phyloP scores from a whole-genome alignment of 2,797 vertebrate genomes.

The Apodemus agrarius region DNA sequence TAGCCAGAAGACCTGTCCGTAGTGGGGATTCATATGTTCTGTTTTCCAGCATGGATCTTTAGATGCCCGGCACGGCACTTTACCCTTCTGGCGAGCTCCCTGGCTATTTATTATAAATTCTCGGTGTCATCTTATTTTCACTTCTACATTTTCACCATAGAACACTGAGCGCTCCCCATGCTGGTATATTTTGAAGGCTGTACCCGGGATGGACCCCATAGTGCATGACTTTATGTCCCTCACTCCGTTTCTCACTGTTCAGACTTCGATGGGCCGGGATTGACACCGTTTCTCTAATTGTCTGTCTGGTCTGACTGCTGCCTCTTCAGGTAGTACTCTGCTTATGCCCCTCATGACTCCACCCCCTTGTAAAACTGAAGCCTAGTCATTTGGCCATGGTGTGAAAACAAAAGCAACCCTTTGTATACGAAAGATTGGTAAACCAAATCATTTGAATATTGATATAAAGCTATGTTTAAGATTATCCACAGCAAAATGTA shows the following conservation, averaged over 20 bases:
- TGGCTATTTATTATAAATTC: slow-evolving; percentile 84
- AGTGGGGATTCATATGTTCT: slow-evolving; percentile 1
- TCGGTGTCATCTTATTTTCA: slow-evolving; percentile 68
- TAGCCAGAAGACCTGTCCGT: slow-evolving; percentile 62
- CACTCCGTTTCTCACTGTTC: neutral
- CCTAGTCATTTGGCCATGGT: slow-evolving; percentile 1
- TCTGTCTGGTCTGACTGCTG: neutral
- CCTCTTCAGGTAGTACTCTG: neutral
- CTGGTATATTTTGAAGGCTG: slow-evolving; percentile 68
- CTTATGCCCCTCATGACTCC: neutral
- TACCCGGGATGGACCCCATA: slow-evolving; percentile 37
- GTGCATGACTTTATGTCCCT: neutral
- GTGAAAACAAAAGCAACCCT: slow-evolving; percentile 38
- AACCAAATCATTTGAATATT: slow-evolving; percentile 8
- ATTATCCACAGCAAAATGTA: slow-evolving; percentile 13
- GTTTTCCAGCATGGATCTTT: slow-evolving; percentile 63
- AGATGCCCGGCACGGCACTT: slow-evolving; percentile 85
- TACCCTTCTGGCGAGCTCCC: slow-evolving; percentile 83
- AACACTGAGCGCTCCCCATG: slow-evolving; percentile 49
- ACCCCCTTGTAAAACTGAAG: slow-evolving; percentile 36
- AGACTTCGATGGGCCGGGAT: neutral
- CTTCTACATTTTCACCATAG: slow-evolving; percentile 35
- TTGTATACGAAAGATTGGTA: neutral
- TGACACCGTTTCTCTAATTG: neutral
- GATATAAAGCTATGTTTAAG: slow-evolving; percentile 14